Evolutionary conservation across 2,797 vertebrate genomes (phyloP).

Genomic region (Prionace glauca): DNA sequence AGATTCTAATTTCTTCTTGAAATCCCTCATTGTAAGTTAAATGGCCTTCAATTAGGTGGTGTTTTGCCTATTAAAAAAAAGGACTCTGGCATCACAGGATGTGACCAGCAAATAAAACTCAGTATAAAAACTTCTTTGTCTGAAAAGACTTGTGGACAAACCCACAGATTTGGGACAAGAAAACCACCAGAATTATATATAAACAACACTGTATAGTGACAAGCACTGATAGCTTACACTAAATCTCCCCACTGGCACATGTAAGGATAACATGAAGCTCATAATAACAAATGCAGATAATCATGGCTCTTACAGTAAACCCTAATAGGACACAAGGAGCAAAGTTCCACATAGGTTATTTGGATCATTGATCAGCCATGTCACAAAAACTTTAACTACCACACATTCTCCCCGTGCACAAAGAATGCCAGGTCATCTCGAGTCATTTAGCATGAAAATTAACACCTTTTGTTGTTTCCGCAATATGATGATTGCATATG

Average conservation of each 20-base stretch:
- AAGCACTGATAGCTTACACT: background rate
- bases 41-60: background rate
- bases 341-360: background rate
- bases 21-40: background rate
- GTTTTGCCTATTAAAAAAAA: background rate
- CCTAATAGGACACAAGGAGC: background rate
- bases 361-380: background rate
- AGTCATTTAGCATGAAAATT: conserved; percentile 30
- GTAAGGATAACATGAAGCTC: background rate
- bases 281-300: background rate
- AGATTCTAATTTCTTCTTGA: too few species aligned
- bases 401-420: conserved; percentile 1
- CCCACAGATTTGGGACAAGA: background rate
- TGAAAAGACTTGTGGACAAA: background rate
- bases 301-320: background rate
- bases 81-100: background rate
- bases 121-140: background rate
- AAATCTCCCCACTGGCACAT: background rate
- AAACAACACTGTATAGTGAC: background rate
- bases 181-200: background rate
- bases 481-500: background rate
- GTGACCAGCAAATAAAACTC: background rate
- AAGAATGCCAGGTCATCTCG: conserved; percentile 18
- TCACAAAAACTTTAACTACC: background rate
- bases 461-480: background rate